phyloP scores from a whole-genome alignment of 2,113 vertebrate species.

The Morone chrysops region DNA sequence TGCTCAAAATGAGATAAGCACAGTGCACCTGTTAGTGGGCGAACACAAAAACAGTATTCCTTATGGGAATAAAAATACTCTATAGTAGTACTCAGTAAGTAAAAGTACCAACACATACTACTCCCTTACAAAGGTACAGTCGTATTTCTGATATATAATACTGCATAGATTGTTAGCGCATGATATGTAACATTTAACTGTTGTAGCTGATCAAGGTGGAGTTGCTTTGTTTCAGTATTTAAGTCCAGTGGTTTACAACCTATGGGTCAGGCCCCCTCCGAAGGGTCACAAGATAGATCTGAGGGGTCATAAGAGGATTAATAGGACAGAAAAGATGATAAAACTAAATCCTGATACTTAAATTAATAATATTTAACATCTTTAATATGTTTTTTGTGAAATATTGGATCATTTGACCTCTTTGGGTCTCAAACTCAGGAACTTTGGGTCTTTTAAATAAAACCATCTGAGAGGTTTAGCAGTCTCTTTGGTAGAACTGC shows the following conservation, averaged over 20 bases:
- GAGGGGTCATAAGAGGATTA: background rate
- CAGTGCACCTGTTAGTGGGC: slow-evolving; percentile 17
- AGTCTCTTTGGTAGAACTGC: background rate
- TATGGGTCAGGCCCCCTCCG: background rate
- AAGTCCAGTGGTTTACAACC: background rate
- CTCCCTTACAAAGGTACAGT: background rate
- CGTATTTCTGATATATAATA: too few relatives aligned
- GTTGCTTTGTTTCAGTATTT: background rate
- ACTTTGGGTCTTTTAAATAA: background rate
- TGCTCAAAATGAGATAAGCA: slow-evolving; percentile 20
- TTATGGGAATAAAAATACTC: background rate
- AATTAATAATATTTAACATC: too few relatives aligned
- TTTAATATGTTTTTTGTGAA: background rate
- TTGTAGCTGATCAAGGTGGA: too few relatives aligned
- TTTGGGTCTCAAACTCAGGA: too few relatives aligned
- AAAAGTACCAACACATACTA: background rate
- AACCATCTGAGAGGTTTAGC: background rate
- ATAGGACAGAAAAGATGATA: too few relatives aligned
- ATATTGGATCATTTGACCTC: background rate
- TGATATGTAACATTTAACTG: background rate
- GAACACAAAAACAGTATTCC: background rate
- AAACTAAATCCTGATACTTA: background rate
- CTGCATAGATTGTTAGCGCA: background rate
- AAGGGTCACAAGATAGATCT: background rate
- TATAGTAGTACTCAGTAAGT: background rate